These are phyloP conservation scores for Etheostoma spectabile DNA, from an alignment of 2,113 vertebrate genomes.

Conservation along the genomic window DNA sequence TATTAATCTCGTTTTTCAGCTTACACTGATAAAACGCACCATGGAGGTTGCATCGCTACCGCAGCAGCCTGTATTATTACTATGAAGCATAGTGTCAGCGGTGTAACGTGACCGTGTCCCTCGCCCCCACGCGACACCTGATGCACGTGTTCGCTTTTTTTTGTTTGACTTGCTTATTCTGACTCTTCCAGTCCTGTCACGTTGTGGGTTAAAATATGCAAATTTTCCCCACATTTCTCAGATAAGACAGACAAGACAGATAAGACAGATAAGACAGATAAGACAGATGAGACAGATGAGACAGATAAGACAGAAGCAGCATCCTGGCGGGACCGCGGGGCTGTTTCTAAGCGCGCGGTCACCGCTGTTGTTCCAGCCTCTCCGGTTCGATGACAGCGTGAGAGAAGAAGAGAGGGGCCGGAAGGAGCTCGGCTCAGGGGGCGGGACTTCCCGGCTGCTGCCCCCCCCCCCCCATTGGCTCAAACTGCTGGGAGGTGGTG, in stretches of 20 bases:
- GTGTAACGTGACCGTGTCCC: too few species aligned
- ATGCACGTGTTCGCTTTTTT: neutral
- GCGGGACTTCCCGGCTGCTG: neutral
- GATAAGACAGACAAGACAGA: neutral
- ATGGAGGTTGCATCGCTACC: neutral
- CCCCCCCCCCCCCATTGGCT: conserved; percentile 58
- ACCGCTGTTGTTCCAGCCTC: conserved; percentile 17
- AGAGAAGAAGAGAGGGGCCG: conserved; percentile 56
- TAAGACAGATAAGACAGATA: neutral
- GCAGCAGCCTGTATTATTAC: neutral
- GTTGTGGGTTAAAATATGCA: neutral
- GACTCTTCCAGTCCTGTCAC: conserved; percentile 3
- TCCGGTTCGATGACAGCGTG: conserved; percentile 71
- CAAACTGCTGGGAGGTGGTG: conserved; percentile 5
- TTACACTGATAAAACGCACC: neutral
- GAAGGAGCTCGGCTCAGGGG: conserved; percentile 23
- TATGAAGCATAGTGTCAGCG: too few species aligned
- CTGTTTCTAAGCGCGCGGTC: neutral
- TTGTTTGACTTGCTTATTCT: neutral
- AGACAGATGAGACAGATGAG: neutral
- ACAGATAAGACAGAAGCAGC: neutral
- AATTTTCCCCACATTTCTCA: neutral
- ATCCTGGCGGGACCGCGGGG: neutral
- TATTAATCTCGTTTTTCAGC: neutral
- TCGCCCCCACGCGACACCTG: neutral